These are phyloP conservation scores for Denticeps clupeoides DNA, from an alignment of 2,797 vertebrate genomes.

Conservation along the genomic window DNA sequence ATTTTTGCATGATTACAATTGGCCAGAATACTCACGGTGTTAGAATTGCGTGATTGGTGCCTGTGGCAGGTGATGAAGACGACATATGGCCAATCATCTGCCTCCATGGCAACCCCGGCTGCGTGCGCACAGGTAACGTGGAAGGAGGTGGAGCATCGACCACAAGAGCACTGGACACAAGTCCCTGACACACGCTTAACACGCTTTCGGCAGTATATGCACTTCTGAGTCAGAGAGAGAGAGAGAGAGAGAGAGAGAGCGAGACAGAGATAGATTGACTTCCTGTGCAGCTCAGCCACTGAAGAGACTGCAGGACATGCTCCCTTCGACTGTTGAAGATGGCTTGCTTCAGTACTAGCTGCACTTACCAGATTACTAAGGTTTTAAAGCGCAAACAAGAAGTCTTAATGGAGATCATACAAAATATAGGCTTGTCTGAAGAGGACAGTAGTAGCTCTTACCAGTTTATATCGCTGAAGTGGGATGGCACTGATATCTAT, in stretches of 20 bases:
- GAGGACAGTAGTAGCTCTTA: slow-evolving; percentile 48
- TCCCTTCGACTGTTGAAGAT: too few species aligned
- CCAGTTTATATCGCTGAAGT: slow-evolving; percentile 88
- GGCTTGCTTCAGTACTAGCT: too few species aligned
- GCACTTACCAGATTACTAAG: too few species aligned
- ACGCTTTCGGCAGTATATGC: slow-evolving; percentile 66
- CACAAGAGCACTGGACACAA: slow-evolving; percentile 92
- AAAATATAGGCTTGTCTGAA: slow-evolving; percentile 7
- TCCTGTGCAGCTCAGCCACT: too few species aligned
- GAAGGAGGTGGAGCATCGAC: slow-evolving; percentile 85
- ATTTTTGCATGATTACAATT: too few species aligned
- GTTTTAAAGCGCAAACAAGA: too few species aligned
- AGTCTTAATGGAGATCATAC: too few species aligned
- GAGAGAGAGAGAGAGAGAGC: background rate
- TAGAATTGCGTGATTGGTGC: slow-evolving; percentile 71
- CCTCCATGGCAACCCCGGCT: slow-evolving; percentile 84
- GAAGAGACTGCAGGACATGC: too few species aligned
- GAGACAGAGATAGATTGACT: background rate
- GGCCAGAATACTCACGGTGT: slow-evolving; percentile 80
- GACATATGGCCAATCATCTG: slow-evolving; percentile 89
- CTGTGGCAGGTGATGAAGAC: slow-evolving; percentile 91
- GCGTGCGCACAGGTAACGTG: slow-evolving; percentile 95
- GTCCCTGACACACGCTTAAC: slow-evolving; percentile 75
- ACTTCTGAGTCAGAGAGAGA: slow-evolving; percentile 48
- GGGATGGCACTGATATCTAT: slow-evolving; percentile 87